Percentiles rank a stretch among this genome's conserved stretches.
Evolutionary conservation across 2,113 vertebrate species (phyloP).

Genomic region (Promerops cafer): DNA sequence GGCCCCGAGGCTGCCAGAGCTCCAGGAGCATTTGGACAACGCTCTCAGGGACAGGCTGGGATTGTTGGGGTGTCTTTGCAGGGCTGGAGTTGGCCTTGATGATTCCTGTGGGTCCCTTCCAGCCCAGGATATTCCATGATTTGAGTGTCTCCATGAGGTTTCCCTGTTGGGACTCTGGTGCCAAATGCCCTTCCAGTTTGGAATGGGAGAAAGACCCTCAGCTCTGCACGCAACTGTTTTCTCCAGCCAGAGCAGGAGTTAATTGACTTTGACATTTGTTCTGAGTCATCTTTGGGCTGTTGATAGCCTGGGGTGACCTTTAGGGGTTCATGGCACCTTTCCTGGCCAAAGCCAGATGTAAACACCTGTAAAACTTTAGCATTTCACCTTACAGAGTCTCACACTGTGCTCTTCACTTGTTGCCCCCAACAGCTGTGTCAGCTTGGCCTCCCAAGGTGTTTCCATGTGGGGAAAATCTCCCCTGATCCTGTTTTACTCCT

Average conservation of each 20-base stretch:
- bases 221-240: neutral
- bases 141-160: neutral
- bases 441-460: neutral
- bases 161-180: neutral
- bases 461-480: neutral
- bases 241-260: neutral
- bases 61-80: neutral
- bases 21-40: accelerated
- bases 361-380: neutral
- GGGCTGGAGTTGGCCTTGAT: neutral
- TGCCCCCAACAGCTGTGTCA: neutral
- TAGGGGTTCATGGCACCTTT: neutral
- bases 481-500: neutral
- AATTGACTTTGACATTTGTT: neutral
- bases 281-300: neutral
- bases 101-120: neutral
- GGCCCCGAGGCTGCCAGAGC: neutral
- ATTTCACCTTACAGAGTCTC: neutral
- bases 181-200: neutral
- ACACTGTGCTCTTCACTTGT: accelerated
- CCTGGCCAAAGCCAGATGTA: neutral
- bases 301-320: neutral
- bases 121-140: neutral
- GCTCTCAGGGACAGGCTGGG: neutral
- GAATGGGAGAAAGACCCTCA: neutral